Percentiles rank a stretch among this genome's conserved stretches.
These are phyloP conservation scores for Toxonevra muliebris DNA, from an alignment of 2,888 invertebrate species.

Conservation along the genomic window DNA sequence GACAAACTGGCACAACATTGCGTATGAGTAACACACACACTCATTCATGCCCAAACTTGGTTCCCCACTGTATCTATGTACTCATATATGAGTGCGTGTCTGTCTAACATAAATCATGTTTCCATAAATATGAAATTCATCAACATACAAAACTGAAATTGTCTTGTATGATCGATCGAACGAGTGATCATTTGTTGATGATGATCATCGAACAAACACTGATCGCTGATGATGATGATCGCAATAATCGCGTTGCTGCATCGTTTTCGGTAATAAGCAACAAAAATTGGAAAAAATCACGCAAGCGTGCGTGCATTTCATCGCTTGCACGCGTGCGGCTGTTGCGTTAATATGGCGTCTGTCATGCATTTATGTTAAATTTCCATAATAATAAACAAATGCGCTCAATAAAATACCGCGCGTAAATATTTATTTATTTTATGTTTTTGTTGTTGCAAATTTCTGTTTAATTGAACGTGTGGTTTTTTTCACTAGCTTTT, in stretches of 20 bases:
- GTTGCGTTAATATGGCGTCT: constrained; percentile 11
- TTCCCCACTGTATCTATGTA: constrained; percentile 16
- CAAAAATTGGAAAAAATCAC: no score
- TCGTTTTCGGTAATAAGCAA: no score
- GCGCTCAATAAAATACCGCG: constrained; percentile 2
- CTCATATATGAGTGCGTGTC: background rate
- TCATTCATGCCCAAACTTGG: constrained; percentile 37
- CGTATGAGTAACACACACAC: constrained; percentile 45
- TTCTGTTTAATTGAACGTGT: no score
- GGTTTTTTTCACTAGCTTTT: no score
- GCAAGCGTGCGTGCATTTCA: no score
- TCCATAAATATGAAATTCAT: constrained; percentile 40
- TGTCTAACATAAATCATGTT: constrained; percentile 40
- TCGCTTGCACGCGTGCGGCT: background rate
- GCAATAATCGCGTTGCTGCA: no score
- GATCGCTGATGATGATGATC: no score
- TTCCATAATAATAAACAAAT: constrained; percentile 34
- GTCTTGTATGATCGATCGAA: background rate
- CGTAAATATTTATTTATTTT: background rate
- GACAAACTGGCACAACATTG: constrained; percentile 34
- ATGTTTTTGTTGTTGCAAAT: no score
- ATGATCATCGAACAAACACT: no score
- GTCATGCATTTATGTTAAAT: constrained; percentile 23
- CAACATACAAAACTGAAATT: background rate
- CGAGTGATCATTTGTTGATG: background rate